These are phyloP conservation scores for Tachuris rubrigastra DNA, from an alignment of 2,113 vertebrate genomes.

Conservation along the genomic window DNA sequence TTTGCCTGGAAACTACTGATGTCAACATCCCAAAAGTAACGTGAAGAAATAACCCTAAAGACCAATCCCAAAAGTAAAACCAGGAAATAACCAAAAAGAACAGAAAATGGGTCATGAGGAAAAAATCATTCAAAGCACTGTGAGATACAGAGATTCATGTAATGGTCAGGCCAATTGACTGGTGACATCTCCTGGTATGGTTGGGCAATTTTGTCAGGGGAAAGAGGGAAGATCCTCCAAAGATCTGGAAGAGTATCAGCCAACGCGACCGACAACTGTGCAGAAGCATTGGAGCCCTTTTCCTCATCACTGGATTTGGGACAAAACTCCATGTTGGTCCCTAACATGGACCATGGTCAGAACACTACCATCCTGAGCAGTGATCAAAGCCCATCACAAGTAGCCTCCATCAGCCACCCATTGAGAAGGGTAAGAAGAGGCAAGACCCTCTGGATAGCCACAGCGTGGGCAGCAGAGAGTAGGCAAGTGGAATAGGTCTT, in stretches of 20 bases:
- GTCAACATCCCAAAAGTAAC: background rate
- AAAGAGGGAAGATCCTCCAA: background rate
- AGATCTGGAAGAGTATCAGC: background rate
- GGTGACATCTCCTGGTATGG: background rate
- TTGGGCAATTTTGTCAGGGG: background rate
- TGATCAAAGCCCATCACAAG: background rate
- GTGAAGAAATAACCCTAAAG: background rate
- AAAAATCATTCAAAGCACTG: background rate
- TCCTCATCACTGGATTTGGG: accelerated
- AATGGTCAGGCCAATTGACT: background rate
- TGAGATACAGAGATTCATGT: background rate
- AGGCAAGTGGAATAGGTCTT: background rate
- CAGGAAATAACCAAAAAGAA: background rate
- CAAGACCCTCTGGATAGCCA: background rate
- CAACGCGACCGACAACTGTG: accelerated
- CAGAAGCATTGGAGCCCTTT: background rate
- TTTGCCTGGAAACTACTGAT: background rate
- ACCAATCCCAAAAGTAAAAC: background rate
- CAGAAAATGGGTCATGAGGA: background rate
- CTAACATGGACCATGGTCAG: accelerated
- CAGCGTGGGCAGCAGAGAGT: accelerated
- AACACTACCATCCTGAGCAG: background rate
- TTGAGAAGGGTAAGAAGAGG: background rate
- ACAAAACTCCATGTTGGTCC: background rate
- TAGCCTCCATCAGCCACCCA: background rate